Evolutionary conservation across 92 coral and sea anemone genomes (phyloP).

Genomic region (Epizoanthus fatuus): DNA sequence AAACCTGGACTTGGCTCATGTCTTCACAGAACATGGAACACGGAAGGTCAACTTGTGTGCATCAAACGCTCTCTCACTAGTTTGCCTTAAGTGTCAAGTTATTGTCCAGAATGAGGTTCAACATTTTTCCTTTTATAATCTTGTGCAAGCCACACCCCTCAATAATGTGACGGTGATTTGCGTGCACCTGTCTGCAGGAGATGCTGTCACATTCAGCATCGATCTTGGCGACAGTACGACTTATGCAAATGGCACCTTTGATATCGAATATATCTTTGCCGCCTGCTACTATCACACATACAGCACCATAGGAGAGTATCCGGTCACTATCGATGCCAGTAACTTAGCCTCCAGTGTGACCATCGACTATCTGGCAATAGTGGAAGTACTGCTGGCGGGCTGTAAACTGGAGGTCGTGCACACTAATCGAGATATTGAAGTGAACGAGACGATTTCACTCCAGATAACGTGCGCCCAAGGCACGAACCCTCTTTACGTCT

Average conservation of each 20-base stretch:
- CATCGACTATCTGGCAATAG: slow-evolving; percentile 64
- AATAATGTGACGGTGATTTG: slow-evolving; percentile 65
- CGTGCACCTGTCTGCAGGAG: slow-evolving; percentile 75
- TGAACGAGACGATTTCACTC: slow-evolving; percentile 84
- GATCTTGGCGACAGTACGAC: slow-evolving; percentile 77
- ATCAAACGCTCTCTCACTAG: slow-evolving; percentile 71
- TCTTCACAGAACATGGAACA: slow-evolving; percentile 54
- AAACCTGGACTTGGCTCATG: slow-evolving; percentile 37
- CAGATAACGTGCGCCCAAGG: slow-evolving; percentile 67
- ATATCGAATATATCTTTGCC: slow-evolving; percentile 63
- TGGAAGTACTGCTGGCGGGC: slow-evolving; percentile 75
- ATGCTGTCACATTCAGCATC: slow-evolving; percentile 64
- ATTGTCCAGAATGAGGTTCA: slow-evolving; percentile 64
- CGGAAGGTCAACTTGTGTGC: slow-evolving; percentile 54
- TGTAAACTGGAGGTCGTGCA: slow-evolving; percentile 71
- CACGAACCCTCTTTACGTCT: slow-evolving; percentile 67
- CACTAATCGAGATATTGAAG: slow-evolving; percentile 88
- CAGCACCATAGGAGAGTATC: slow-evolving; percentile 73
- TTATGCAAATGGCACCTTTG: slow-evolving; percentile 80
- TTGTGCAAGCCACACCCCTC: slow-evolving; percentile 62
- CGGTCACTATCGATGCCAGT: slow-evolving; percentile 71
- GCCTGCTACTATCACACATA: slow-evolving; percentile 77
- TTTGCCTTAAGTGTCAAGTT: slow-evolving; percentile 61
- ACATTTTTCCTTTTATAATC: slow-evolving; percentile 58
- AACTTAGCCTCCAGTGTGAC: slow-evolving; percentile 81